These are phyloP conservation scores for Phengaris arion DNA, from an alignment of 2,888 invertebrate genomes.

Conservation along the genomic window DNA sequence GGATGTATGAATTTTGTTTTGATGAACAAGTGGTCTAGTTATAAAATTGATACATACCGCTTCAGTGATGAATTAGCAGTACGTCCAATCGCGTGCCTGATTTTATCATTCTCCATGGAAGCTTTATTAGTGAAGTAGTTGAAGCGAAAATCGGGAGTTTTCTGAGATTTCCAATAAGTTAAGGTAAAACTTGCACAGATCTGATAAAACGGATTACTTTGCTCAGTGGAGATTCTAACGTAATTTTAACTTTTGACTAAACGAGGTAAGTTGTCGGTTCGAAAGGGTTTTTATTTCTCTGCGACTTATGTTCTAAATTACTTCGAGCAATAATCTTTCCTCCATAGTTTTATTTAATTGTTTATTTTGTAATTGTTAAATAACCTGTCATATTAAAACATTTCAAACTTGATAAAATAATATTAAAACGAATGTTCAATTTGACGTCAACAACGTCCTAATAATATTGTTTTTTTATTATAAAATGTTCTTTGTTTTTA, in stretches of 20 bases:
- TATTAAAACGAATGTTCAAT: background rate
- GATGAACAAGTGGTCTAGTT: conserved; percentile 54
- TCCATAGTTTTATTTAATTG: background rate
- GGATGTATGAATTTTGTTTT: conserved; percentile 56
- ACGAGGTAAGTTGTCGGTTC: conserved; percentile 30
- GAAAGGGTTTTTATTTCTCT: conserved; percentile 32
- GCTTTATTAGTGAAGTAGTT: conserved; percentile 32
- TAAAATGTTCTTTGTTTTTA: conserved; percentile 16
- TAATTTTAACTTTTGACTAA: conserved; percentile 38
- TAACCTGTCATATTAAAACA: background rate
- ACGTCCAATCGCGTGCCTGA: conserved; percentile 64
- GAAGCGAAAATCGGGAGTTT: conserved; percentile 33
- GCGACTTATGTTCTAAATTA: conserved; percentile 31
- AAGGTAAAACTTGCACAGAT: conserved; percentile 44
- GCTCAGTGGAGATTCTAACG: conserved; percentile 72
- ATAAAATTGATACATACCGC: conserved; percentile 49
- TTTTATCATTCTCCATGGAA: conserved; percentile 45
- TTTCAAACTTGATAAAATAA: background rate
- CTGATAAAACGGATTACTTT: conserved; percentile 57
- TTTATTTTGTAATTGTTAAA: background rate
- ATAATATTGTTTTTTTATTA: background rate
- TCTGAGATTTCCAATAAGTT: conserved; percentile 35
- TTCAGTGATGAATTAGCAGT: conserved; percentile 51
- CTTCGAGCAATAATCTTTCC: conserved; percentile 6
- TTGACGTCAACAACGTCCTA: background rate